Percentiles rank a stretch among this genome's conserved stretches.
Evolutionary conservation across 2,113 vertebrate genomes (phyloP).

Genomic region (Xiphophorus couchianus): DNA sequence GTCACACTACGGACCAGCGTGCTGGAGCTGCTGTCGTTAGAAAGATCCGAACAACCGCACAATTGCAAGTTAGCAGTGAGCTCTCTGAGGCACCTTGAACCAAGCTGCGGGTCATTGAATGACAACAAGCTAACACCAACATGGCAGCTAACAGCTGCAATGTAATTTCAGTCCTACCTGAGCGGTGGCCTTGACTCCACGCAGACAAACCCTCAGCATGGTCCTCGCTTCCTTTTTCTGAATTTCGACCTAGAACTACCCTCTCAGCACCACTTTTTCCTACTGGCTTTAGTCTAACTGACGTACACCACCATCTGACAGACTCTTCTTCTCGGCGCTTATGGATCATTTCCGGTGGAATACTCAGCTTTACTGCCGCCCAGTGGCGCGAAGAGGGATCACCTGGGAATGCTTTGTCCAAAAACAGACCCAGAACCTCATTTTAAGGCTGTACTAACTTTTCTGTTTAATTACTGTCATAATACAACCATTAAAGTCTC

Average conservation of each 20-base stretch:
- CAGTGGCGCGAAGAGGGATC: not conserved
- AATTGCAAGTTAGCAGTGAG: not conserved
- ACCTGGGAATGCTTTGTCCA: no score
- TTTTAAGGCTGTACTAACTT: no score
- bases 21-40: no score
- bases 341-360: not conserved
- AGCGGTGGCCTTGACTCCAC: conserved; percentile 51
- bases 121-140: conserved; percentile 31
- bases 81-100: conserved; percentile 25
- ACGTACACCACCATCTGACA: not conserved
- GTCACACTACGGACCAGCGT: no score
- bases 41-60: no score
- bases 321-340: no score
- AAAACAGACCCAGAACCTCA: no score
- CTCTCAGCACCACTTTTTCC: not conserved
- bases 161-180: conserved; percentile 47
- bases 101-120: conserved; percentile 60
- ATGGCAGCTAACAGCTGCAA: not conserved
- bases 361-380: not conserved
- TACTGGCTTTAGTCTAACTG: no score
- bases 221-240: not conserved
- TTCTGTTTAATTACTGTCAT: no score
- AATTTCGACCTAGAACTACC: not conserved
- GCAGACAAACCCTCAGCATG: conserved; percentile 68
- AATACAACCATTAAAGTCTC: no score